Evolutionary conservation across 2,888 invertebrate species (phyloP).

Genomic region (Leucophora obtusa): DNA sequence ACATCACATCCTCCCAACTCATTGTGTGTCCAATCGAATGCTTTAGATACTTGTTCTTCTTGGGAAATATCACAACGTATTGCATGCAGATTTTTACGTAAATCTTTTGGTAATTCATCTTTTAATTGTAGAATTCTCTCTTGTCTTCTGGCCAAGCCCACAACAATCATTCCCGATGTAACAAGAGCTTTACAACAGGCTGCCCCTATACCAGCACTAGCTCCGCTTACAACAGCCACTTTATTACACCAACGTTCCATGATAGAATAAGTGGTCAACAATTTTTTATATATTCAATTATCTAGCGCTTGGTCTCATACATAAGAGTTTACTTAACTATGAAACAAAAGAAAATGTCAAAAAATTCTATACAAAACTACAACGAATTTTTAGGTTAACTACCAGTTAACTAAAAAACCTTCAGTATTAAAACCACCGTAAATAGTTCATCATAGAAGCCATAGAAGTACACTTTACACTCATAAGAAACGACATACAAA

Average conservation of each 20-base stretch:
- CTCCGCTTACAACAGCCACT: constrained; percentile 83
- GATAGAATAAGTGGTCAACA: constrained; percentile 31
- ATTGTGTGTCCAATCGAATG: constrained; percentile 80
- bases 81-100: constrained; percentile 70
- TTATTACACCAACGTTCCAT: constrained; percentile 83
- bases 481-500: too few relatives aligned
- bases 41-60: constrained; percentile 80
- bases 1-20: constrained; percentile 81
- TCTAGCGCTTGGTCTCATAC: too few relatives aligned
- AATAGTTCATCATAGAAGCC: constrained; percentile 32
- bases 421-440: too few relatives aligned
- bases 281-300: background rate
- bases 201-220: constrained; percentile 83
- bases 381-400: too few relatives aligned
- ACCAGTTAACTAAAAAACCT: too few relatives aligned
- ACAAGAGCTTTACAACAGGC: constrained; percentile 79
- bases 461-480: constrained; percentile 22
- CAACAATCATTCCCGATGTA: constrained; percentile 80
- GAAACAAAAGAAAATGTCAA: too few relatives aligned
- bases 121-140: constrained; percentile 74
- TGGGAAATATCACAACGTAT: constrained; percentile 79
- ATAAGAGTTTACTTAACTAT: too few relatives aligned
- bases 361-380: too few relatives aligned
- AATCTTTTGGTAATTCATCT: constrained; percentile 64
- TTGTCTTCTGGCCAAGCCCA: constrained; percentile 80